Evolutionary conservation across 2,888 invertebrate genomes (phyloP).

Genomic region (Fabriciana adippe): DNA sequence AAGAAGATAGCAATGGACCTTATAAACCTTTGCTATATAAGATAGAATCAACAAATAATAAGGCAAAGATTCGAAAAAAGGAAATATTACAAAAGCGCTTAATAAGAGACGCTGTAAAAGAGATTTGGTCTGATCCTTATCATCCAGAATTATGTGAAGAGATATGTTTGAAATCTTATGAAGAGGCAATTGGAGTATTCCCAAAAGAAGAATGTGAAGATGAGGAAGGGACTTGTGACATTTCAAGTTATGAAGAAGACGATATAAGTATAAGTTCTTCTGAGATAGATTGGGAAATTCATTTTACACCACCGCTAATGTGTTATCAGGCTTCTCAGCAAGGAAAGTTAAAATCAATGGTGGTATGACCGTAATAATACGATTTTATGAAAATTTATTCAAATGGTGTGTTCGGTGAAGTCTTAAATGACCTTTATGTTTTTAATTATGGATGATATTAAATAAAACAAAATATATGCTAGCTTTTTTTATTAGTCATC

Average conservation of each 20-base stretch:
- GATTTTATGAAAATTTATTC: neutral
- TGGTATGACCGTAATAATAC: neutral
- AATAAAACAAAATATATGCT: constrained; percentile 29
- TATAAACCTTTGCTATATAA: constrained; percentile 61
- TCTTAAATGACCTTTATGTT: neutral
- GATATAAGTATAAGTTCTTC: constrained; percentile 61
- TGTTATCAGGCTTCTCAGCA: constrained; percentile 14
- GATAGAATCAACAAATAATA: constrained; percentile 57
- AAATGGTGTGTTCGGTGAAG: neutral
- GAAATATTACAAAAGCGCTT: constrained; percentile 49
- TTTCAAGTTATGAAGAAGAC: constrained; percentile 51
- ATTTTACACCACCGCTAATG: constrained; percentile 62
- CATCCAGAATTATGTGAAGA: constrained; percentile 60
- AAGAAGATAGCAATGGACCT: constrained; percentile 43
- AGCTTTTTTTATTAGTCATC: constrained; percentile 58
- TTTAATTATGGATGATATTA: neutral
- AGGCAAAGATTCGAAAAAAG: constrained; percentile 51
- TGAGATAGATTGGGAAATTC: constrained; percentile 70
- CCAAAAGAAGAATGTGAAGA: constrained; percentile 29
- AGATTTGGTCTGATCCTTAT: constrained; percentile 56
- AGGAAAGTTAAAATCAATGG: neutral
- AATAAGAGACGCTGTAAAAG: constrained; percentile 48
- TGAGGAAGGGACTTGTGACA: constrained; percentile 43
- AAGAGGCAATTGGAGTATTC: constrained; percentile 54
- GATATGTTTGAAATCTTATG: constrained; percentile 57